phyloP scores from a whole-genome alignment of 1,140 invertebrate species.

The Sweltsa coloradensis region DNA sequence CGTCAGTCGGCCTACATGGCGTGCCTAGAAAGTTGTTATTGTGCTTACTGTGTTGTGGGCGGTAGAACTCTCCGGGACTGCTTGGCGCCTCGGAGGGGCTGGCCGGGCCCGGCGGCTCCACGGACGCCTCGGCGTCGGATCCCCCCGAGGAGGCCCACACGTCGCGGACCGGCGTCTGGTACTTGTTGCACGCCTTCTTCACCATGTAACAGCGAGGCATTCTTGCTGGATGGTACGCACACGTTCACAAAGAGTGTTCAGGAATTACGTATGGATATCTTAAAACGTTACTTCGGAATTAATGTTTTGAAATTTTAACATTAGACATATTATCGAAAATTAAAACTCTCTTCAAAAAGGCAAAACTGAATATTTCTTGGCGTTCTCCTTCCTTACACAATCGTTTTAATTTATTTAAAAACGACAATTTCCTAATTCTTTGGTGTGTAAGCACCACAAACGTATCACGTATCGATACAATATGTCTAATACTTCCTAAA shows the following conservation, averaged over 20 bases:
- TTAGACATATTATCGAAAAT: background rate
- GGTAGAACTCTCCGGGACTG: conserved; percentile 3
- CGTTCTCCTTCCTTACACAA: background rate
- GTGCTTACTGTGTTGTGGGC: conserved; percentile 8
- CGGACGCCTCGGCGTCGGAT: no score
- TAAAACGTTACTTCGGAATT: no score
- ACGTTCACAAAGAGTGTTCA: no score
- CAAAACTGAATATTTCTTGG: background rate
- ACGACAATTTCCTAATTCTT: no score
- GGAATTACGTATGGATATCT: no score
- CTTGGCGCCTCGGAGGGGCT: conserved; percentile 7
- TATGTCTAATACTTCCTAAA: background rate
- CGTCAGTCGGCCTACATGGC: no score
- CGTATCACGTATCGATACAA: no score
- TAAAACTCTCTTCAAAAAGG: background rate
- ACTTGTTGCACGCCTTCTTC: conserved; percentile 41
- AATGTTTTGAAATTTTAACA: background rate
- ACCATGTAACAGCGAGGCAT: conserved; percentile 43
- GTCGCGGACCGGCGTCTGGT: conserved; percentile 20
- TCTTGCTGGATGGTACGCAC: no score
- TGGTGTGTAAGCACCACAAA: no score
- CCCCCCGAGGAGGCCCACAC: conserved; percentile 1
- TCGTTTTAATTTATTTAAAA: background rate
- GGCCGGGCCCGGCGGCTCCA: background rate
- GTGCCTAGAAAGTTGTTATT: no score